phyloP scores from a whole-genome alignment of 1,140 invertebrate genomes.

The Argopecten irradians region DNA sequence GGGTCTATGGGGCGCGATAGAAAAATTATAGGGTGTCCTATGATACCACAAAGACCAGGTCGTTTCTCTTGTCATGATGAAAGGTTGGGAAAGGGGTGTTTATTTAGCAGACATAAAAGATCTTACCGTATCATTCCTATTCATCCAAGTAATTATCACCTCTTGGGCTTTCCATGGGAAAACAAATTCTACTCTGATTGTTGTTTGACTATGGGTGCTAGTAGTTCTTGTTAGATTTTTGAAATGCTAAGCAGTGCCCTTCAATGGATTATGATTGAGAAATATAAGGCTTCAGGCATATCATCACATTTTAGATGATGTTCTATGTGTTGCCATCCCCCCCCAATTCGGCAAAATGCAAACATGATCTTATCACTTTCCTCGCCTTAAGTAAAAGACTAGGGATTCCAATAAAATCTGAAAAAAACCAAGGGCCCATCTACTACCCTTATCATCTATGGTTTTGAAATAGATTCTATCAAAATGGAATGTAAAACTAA shows the following conservation, averaged over 20 bases:
- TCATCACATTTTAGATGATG: constrained; percentile 52
- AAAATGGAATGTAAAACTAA: constrained; percentile 1
- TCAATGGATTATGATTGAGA: constrained; percentile 47
- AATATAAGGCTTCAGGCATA: constrained; percentile 29
- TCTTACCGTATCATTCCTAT: constrained; percentile 42
- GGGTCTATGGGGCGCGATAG: no score
- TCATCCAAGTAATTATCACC: constrained; percentile 38
- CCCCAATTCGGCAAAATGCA: constrained; percentile 5
- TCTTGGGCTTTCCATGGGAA: constrained; percentile 51
- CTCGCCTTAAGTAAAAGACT: constrained; percentile 33
- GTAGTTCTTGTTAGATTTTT: constrained; percentile 45
- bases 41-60: constrained; percentile 32
- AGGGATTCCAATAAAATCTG: constrained; percentile 29
- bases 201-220: constrained; percentile 47
- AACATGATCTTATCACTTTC: constrained; percentile 24
- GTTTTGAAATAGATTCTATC: constrained; percentile 41
- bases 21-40: constrained; percentile 34
- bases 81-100: not conserved
- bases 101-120: constrained; percentile 40
- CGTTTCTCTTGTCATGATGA: constrained; percentile 35
- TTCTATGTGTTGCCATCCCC: constrained; percentile 49
- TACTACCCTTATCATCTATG: constrained; percentile 42
- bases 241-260: constrained; percentile 40
- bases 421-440: constrained; percentile 41
- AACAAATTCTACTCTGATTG: constrained; percentile 38